These are phyloP conservation scores for Heliocidaris erythrogramma DNA, from an alignment of 35 echinoderm and acorn worm genomes.

Conservation along the genomic window DNA sequence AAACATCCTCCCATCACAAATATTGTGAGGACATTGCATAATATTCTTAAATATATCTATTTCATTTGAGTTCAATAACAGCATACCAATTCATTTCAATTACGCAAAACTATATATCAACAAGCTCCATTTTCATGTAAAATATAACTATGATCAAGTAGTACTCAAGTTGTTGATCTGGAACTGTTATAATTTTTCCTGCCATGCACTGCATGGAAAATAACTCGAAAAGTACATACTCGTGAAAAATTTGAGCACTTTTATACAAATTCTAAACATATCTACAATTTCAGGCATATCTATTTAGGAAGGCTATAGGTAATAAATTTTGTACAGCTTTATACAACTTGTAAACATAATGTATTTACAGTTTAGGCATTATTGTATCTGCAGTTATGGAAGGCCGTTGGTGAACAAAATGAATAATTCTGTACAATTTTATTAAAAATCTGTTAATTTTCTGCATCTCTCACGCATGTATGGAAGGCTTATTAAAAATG, in stretches of 20 bases:
- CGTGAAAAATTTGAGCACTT: neutral
- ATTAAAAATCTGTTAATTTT: neutral
- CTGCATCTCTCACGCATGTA: neutral
- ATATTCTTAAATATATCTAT: slow-evolving; percentile 3
- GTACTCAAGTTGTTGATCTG: neutral
- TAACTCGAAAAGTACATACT: neutral
- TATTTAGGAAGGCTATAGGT: neutral
- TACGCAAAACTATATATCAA: neutral
- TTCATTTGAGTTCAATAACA: neutral
- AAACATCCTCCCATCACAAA: neutral
- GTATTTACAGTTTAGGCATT: too few species aligned
- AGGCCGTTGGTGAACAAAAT: neutral
- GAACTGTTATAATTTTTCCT: neutral
- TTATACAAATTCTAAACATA: slow-evolving; percentile 5
- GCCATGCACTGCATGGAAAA: neutral
- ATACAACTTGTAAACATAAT: neutral
- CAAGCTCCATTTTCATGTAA: neutral
- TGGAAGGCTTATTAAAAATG: neutral
- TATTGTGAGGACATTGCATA: neutral
- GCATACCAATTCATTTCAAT: neutral
- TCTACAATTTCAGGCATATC: neutral
- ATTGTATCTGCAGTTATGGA: neutral
- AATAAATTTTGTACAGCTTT: neutral
- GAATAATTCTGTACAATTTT: neutral
- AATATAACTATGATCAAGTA: neutral